phyloP scores from a whole-genome alignment of 2,797 vertebrate genomes.

The Bradypus variegatus region DNA sequence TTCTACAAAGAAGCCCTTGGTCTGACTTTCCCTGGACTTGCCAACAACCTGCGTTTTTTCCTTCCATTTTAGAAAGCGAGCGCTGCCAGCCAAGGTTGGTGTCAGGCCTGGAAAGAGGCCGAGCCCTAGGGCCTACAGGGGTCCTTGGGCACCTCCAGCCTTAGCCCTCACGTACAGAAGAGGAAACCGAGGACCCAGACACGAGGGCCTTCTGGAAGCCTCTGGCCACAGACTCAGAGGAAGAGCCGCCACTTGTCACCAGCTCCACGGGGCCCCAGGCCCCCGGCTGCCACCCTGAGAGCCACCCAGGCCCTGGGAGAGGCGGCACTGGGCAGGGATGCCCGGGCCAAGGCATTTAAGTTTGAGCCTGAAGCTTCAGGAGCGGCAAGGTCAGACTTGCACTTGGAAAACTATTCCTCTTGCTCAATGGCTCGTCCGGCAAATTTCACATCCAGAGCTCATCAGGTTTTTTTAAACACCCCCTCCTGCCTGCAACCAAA shows the following conservation, averaged over 20 bases:
- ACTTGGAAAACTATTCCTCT: background rate
- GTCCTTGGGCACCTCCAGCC: background rate
- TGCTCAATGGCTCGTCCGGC: background rate
- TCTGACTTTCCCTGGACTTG: slow-evolving; percentile 29
- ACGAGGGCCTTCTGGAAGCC: background rate
- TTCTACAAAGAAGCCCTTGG: background rate
- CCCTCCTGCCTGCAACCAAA: background rate
- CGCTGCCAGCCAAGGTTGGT: background rate
- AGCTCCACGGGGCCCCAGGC: background rate
- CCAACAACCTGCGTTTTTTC: background rate
- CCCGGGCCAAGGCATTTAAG: background rate
- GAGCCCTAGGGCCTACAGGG: background rate
- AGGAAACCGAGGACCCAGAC: background rate
- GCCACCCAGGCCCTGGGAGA: background rate
- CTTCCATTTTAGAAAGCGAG: slow-evolving; percentile 20
- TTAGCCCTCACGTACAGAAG: background rate
- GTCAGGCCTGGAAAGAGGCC: background rate
- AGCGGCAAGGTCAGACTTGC: background rate
- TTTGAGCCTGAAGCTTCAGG: background rate
- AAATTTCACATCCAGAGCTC: background rate
- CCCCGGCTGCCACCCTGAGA: background rate
- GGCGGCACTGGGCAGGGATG: background rate
- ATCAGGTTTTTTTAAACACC: background rate
- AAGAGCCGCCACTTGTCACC: accelerated
- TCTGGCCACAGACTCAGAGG: background rate